Conservation (phyloP, 2,113 vertebrate species). For the Apistogramma diplotaenia region DNA sequence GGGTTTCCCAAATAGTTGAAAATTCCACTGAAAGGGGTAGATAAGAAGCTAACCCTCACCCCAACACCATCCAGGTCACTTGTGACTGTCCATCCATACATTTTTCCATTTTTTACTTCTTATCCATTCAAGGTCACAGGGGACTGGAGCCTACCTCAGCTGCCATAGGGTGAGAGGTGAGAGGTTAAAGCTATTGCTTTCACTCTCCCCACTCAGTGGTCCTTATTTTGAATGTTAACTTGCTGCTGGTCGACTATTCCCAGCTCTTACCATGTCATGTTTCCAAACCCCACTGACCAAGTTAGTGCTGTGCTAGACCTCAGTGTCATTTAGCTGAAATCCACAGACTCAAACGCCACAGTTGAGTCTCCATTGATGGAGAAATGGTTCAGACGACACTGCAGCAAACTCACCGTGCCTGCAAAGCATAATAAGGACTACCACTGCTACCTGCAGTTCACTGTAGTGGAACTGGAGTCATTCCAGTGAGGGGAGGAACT, state of each 20-base stretch:
- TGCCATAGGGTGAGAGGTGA: no score
- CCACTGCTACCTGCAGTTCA: neutral
- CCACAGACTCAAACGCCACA: neutral
- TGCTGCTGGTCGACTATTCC: neutral
- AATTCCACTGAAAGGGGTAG: no score
- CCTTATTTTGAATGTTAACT: neutral
- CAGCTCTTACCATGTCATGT: neutral
- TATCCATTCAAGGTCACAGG: no score
- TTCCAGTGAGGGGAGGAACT: neutral
- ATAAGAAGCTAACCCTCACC: no score
- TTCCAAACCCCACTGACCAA: neutral
- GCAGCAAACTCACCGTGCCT: neutral
- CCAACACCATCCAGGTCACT: no score
- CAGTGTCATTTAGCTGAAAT: neutral
- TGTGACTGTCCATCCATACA: no score
- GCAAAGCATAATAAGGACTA: neutral
- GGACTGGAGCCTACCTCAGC: no score
- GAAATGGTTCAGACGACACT: neutral
- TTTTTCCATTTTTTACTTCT: no score
- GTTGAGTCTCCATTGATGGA: no score
- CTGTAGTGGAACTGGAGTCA: neutral
- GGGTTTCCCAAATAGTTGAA: no score
- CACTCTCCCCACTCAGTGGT: neutral
- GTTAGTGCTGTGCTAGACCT: neutral
- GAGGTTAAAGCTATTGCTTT: neutral